Conservation (phyloP, 2,113 vertebrate species). For the Odontesthes bonariensis region DNA sequence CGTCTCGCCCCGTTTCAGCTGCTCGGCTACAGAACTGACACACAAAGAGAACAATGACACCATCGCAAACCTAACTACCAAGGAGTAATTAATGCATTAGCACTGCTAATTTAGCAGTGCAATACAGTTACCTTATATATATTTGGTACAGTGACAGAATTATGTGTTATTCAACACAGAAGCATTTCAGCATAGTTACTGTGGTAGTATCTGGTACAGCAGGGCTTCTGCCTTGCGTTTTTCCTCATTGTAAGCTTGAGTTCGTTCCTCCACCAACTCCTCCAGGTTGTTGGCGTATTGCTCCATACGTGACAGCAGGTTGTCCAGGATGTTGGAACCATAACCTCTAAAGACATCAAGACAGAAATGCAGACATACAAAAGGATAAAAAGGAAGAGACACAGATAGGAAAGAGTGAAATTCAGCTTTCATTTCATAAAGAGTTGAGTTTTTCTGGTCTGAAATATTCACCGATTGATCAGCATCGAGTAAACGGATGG, state of each 20-base stretch:
- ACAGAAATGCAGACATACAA: not conserved
- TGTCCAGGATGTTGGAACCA: constrained; percentile 92
- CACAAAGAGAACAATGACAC: constrained; percentile 10
- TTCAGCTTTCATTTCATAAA: not conserved
- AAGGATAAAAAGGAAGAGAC: not conserved
- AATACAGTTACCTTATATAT: not conserved
- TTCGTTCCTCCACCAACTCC: constrained; percentile 92
- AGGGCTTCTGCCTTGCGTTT: constrained; percentile 91
- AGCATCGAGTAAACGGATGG: not conserved
- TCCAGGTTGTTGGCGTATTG: constrained; percentile 95
- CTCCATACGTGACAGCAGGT: constrained; percentile 92
- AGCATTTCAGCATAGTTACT: constrained; percentile 77
- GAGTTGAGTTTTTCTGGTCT: not conserved
- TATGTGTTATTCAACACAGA: not conserved
- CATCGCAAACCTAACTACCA: not conserved
- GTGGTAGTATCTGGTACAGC: constrained; percentile 92
- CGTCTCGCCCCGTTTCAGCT: constrained; percentile 90
- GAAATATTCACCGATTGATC: not conserved
- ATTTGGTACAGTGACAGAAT: not conserved
- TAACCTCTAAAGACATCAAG: constrained; percentile 80
- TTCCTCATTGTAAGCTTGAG: constrained; percentile 94
- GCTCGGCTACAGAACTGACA: constrained; percentile 90
- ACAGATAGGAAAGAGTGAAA: not conserved
- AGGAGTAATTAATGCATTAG: not conserved
- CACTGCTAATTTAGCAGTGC: no score